Evolutionary conservation across 2,888 invertebrate genomes (phyloP), one percentile per base, ranked within the genome.

Genomic region (Morpho achilles): DNA sequence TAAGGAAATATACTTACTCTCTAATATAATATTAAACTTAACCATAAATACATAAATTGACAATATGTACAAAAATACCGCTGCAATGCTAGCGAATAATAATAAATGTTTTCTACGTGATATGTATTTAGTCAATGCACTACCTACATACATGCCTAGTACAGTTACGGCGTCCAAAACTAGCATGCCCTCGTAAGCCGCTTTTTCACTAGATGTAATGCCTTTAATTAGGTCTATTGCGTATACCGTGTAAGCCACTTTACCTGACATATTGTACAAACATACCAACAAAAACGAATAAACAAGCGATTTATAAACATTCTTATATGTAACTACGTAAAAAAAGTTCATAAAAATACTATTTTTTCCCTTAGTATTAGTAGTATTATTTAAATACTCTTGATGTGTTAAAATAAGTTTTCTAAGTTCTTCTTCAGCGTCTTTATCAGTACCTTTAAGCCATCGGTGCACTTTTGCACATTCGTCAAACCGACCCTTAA

Each of bases 101-200:
- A 77, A 46, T 4, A 79, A 61, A 10, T 74, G 62, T 8, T 66
- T 60, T 22, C 77, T 67, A 53, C 73, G 66, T 60, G 66, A 74
- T 0, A 72, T 40, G 8, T 56, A 48, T 61, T 63, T 75, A 0
- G 69, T 56, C 7, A 68, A n/a, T 7, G 58, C 10, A 56, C 66
- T 64, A 0, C 69, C 70, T 0, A 67, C 7, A 49, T 77, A 77
- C 74, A 75, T 74, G 50, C 75, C 69, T 0, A 69, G 7, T 7
- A 71, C 64, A 32, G 70, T 64, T 0, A 66, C 53, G 8, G 41
- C 60, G 8, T 63, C 63, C 23, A 63, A 50, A 22, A 56, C 43
- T 23, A 63, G 50, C 63, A 63, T 63, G 1, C 51, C 51, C 1
- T 42, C 40, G 39, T 61, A 63, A 0, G 63, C 63, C 3, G 23